Conservation (phyloP, 2,113 vertebrate genomes). For the Furnarius figulus region DNA sequence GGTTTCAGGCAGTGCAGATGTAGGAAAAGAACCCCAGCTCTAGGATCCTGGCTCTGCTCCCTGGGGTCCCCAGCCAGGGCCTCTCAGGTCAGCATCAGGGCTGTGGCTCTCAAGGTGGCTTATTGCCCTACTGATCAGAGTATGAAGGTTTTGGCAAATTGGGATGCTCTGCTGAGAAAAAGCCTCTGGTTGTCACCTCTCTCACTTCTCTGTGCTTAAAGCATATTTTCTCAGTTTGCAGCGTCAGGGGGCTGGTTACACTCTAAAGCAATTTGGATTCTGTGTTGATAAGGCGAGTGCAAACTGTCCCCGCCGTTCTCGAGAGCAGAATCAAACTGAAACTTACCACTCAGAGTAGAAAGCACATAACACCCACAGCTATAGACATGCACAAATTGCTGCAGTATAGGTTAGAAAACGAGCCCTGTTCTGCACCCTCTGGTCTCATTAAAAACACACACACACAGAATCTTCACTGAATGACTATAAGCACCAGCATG, state of each 20-base stretch:
- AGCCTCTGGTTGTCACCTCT: not conserved
- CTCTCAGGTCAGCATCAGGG: fast-evolving
- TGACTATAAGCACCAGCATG: conserved; percentile 52
- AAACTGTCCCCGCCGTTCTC: conserved; percentile 39
- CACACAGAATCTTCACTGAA: conserved; percentile 63
- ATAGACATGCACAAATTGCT: conserved; percentile 58
- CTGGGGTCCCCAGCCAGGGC: fast-evolving
- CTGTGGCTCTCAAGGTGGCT: fast-evolving
- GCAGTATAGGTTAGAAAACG: conserved; percentile 40
- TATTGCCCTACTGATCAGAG: fast-evolving
- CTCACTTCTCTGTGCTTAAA: not conserved
- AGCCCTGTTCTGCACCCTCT: conserved; percentile 19
- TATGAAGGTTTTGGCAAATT: not conserved
- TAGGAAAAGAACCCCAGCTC: not conserved
- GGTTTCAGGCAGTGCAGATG: not conserved
- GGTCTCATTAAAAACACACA: conserved; percentile 35
- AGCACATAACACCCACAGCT: conserved; percentile 75
- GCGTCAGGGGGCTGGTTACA: not conserved
- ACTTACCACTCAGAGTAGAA: conserved; percentile 76
- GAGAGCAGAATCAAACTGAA: conserved; percentile 76
- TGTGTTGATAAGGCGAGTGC: conserved; percentile 1
- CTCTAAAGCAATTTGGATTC: conserved; percentile 11
- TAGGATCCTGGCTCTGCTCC: not conserved
- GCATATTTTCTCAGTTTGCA: conserved; percentile 1
- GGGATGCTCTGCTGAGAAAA: conserved; percentile 27